Percentiles rank a stretch among this genome's conserved stretches.
Conservation (phyloP, 2,113 vertebrate genomes). For the Hucho hucho region DNA sequence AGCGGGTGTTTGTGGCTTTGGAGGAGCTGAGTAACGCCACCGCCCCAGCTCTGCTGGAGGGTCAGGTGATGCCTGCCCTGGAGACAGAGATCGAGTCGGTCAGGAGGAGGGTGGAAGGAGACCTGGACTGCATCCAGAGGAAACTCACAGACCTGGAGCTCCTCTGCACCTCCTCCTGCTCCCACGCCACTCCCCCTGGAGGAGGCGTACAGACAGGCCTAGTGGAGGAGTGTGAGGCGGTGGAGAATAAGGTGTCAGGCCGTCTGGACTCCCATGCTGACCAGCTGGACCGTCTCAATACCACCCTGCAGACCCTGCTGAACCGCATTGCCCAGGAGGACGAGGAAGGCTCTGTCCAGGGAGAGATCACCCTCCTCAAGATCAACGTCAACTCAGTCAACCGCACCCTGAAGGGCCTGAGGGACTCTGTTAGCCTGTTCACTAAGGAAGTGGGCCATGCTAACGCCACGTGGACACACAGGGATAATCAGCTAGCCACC, state of each 20-base stretch:
- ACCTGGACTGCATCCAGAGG: constrained; percentile 82
- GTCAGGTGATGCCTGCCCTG: constrained; percentile 78
- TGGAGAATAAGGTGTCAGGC: constrained; percentile 79
- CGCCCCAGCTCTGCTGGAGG: constrained; percentile 72
- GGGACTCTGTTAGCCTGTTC: constrained; percentile 86
- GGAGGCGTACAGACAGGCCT: constrained; percentile 54
- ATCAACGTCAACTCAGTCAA: constrained; percentile 93
- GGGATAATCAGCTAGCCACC: constrained; percentile 81
- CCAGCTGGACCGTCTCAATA: constrained; percentile 81
- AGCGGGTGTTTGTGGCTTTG: constrained; percentile 79
- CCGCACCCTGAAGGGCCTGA: constrained; percentile 91
- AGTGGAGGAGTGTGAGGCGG: constrained; percentile 77
- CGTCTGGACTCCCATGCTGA: constrained; percentile 79
- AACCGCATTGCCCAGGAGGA: constrained; percentile 78
- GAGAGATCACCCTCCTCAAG: constrained; percentile 95
- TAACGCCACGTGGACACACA: constrained; percentile 85
- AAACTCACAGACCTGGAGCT: constrained; percentile 82
- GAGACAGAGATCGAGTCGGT: constrained; percentile 83
- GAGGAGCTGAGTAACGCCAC: constrained; percentile 82
- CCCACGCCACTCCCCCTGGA: constrained; percentile 63
- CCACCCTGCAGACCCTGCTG: constrained; percentile 83
- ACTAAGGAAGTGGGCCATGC: constrained; percentile 78
- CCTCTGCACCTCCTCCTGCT: constrained; percentile 83
- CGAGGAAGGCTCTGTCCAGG: constrained; percentile 76
- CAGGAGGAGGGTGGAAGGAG: constrained; percentile 71